Base-by-base conservation (phyloP, 2,113 vertebrate species). In the Epinephelus lanceolatus region DNA sequence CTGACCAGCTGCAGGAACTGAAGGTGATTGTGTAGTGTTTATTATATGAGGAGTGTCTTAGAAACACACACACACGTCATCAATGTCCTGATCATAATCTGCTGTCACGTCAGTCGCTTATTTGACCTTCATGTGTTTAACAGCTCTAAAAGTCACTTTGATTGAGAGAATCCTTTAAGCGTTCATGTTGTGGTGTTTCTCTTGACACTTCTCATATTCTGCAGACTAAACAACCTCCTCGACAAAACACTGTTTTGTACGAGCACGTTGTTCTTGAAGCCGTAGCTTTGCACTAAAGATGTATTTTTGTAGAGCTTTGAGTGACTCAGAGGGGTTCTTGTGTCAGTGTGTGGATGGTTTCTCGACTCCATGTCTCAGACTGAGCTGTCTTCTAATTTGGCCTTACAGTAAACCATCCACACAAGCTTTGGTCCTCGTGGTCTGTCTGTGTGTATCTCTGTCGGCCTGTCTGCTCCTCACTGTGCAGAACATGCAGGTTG, bases 1-100 rank as follows among this genome's bases (percentile, higher is more conserved):
- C 97, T 87, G 98, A 99, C 92, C 98, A 98, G 95, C 97, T 99
- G 88, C 98, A 99, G 95, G 97, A 99, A 91, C 96, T 99, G 87
- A 99, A 99, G 98, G 98, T 99, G 96, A 96, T 84, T 88, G 84
- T 88, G 84, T 91, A 88, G 86, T 59, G 55, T 86, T 55, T 78
- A 63, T 63, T 52, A 66, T 83, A 87, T 87, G 90, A 84, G 91
- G 87, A 91, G 88, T 78, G 88, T 93, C 88, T 45, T 80, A 84
- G 84, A 81, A 90, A 75, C n/a, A 13, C 45, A 27, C 33, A 37
- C 33, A 37, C 30, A 59, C 14, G 14, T 18, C 75, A 40, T 13
- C 15, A 81, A 47, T 15, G 3, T 37, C 30, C 17, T 0, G 15
- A 11, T 7, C 23, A 15, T 18, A 19, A 56, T 25, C 18, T 6